Conservation (phyloP, 37 sponge, comb jelly and placozoan genomes). For the Axinella damicornis region DNA sequence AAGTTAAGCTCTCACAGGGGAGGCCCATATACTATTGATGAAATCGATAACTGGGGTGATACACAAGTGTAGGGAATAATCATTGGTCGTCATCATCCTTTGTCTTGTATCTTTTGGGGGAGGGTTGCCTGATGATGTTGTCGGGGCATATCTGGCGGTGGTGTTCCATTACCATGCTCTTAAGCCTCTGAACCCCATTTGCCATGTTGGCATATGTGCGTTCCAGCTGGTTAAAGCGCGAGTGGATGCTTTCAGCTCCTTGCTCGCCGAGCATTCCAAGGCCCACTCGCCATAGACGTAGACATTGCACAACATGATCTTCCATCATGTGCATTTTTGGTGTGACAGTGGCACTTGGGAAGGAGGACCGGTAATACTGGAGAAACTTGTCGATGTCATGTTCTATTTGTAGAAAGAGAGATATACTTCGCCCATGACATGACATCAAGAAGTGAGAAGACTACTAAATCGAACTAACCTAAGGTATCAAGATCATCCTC, state of each 20-base stretch:
- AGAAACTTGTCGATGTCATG: constrained; percentile 13
- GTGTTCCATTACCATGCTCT: too few relatives aligned
- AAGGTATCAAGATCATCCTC: neutral
- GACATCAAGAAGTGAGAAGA: too few relatives aligned
- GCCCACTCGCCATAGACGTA: constrained; percentile 13
- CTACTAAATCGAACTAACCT: too few relatives aligned
- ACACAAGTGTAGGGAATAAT: too few relatives aligned
- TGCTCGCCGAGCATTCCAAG: constrained; percentile 56
- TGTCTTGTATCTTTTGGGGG: too few relatives aligned
- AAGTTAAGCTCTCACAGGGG: too few relatives aligned
- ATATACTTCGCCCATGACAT: too few relatives aligned
- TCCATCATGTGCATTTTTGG: constrained; percentile 65
- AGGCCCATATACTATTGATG: too few relatives aligned
- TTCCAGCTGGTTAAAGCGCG: constrained; percentile 23
- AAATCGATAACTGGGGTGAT: too few relatives aligned
- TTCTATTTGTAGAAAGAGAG: constrained; percentile 9
- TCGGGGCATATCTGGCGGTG: too few relatives aligned
- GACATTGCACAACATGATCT: constrained; percentile 31
- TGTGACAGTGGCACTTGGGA: constrained; percentile 18
- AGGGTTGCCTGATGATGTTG: too few relatives aligned
- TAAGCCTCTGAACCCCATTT: constrained; percentile 12
- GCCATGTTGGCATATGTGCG: constrained; percentile 11
- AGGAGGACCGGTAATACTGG: constrained; percentile 17
- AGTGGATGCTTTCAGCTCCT: constrained; percentile 55
- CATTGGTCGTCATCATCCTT: too few relatives aligned